These are phyloP conservation scores for Heterotilapia buettikoferi DNA, from an alignment of 2,113 vertebrate genomes.

Conservation along the genomic window DNA sequence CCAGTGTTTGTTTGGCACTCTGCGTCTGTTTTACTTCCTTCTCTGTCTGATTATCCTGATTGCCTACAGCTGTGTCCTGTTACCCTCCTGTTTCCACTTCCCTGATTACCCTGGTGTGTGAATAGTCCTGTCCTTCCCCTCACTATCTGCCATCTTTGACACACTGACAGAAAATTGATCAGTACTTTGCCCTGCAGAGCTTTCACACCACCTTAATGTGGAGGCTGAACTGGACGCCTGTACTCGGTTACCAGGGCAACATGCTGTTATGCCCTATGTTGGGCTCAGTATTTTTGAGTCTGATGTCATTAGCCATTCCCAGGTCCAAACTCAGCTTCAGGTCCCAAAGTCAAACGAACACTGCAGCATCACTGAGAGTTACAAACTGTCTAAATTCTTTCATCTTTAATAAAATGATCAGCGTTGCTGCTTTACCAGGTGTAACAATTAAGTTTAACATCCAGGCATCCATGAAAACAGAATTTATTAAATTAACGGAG, in stretches of 20 bases:
- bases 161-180: not conserved
- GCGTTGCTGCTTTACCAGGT: accelerated
- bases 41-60: not conserved
- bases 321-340: not conserved
- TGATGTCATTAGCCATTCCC: not conserved
- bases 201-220: not conserved
- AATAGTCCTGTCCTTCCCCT: too few species aligned
- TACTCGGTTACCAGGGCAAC: not conserved
- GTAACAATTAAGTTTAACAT: accelerated
- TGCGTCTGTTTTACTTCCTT: not conserved
- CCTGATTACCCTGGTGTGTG: not conserved
- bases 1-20: not conserved
- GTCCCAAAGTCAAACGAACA: accelerated
- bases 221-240: not conserved
- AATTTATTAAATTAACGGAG: accelerated
- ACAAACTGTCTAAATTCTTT: accelerated
- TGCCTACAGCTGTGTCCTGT: accelerated
- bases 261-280: not conserved
- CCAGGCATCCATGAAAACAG: accelerated
- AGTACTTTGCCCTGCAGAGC: not conserved
- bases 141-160: not conserved
- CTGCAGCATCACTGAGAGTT: accelerated
- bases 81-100: not conserved
- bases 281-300: not conserved
- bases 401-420: not conserved